A percentile compares a stretch with the other conserved stretches of the same genome.
These are phyloP conservation scores for Chaetoderma sp. DNA, from an alignment of 2,888 invertebrate genomes.

Conservation along the genomic window DNA sequence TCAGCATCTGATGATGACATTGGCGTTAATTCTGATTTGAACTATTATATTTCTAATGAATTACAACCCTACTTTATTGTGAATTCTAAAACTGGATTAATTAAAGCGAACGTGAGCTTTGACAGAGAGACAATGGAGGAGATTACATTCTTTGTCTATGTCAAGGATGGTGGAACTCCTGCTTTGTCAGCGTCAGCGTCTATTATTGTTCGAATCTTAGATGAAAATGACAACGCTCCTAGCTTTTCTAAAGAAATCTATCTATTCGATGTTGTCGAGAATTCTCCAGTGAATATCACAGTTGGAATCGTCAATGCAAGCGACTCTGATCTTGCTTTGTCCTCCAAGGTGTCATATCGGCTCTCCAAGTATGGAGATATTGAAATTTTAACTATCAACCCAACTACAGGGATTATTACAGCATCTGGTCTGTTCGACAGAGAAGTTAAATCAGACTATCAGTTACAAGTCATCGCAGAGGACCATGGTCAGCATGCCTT, in stretches of 20 bases:
- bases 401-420: constrained; percentile 32
- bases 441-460: constrained; percentile 43
- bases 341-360: constrained; percentile 46
- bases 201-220: constrained; percentile 81
- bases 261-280: constrained; percentile 74
- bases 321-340: constrained; percentile 50
- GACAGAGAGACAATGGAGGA: constrained; percentile 34
- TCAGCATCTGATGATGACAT: constrained; percentile 88
- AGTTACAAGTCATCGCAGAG: constrained; percentile 42
- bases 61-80: constrained; percentile 90
- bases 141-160: constrained; percentile 21
- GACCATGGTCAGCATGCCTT: constrained; percentile 44
- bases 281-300: constrained; percentile 49
- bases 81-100: constrained; percentile 74
- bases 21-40: constrained; percentile 93
- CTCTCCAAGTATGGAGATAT: constrained; percentile 76
- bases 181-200: constrained; percentile 90
- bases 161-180: constrained; percentile 85
- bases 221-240: constrained; percentile 92
- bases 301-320: constrained; percentile 61
- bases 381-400: constrained; percentile 35
- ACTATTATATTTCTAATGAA: constrained; percentile 82
- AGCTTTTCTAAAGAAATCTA: constrained; percentile 92
- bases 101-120: constrained; percentile 33
- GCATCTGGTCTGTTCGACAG: constrained; percentile 46